Evolutionary conservation across 2,888 invertebrate species (phyloP), one percentile per base, ranked within the genome.

Genomic region (Ligdia adustata): DNA sequence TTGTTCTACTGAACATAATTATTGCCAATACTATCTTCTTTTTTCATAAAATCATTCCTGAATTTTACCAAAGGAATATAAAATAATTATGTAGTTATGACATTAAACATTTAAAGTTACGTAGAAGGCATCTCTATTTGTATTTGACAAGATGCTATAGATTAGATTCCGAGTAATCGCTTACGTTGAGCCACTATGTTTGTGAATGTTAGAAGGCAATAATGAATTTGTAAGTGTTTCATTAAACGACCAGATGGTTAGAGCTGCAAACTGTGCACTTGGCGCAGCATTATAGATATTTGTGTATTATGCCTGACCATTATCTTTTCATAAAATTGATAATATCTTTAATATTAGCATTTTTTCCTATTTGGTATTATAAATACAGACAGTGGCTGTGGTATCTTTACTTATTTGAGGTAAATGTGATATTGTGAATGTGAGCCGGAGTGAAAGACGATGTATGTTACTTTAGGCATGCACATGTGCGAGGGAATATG

Each of bases 361-460:
- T 88, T 80, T n/a, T 87, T 89, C 87, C 88, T 89, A 89, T 89
- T 90, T 82, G 90, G 89, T 89, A 88, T 89, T 89, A 85, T 88
- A 82, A 87, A 88, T 89, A 90, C 89, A 89, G 88, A 87, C 86
- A 86, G 89, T 90, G 90, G 90, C 90, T 90, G 90, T 90, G 90
- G 90, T 90, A 89, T 89, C 80, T 87, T 88, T 83, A 88, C 86
- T 85, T 87, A 85, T 79, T 78, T 85, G 84, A 84, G 72, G 72
- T 81, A 81, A 52, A 79, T 72, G 81, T 79, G 81, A 73, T 75
- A 74, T 64, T 72, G 61, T 79, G 85, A 74, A 79, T 77, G 82
- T 40, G 67, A 68, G 74, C 46, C 35, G 41, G 79, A 56, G 69
- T 82, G 85, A 55, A 68, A 87, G 89, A 39, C 40, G 89, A 89